Percentiles rank a stretch among this genome's conserved stretches.
Conservation (phyloP, 2,888 invertebrate species). For the Papilio protenor region DNA sequence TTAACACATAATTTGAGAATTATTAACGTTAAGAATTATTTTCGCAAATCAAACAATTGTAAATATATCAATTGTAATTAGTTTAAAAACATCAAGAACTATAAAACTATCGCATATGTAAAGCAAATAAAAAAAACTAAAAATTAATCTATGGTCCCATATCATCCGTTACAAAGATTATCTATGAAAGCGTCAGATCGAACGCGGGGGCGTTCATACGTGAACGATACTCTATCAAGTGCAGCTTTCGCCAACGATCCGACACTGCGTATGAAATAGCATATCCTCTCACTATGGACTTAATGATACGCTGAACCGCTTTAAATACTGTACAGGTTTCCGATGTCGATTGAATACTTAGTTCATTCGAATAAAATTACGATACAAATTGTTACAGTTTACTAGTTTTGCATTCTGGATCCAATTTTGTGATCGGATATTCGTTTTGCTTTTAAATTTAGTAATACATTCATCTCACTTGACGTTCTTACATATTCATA, state of each 20-base stretch:
- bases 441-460: neutral
- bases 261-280: constrained; percentile 42
- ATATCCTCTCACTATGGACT: constrained; percentile 27
- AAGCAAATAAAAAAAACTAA: neutral
- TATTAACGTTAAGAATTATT: neutral
- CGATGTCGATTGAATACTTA: constrained; percentile 6
- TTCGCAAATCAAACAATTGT: too few relatives aligned
- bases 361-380: constrained; percentile 7
- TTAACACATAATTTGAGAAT: too few relatives aligned
- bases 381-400: neutral
- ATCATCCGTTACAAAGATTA: constrained; percentile 31
- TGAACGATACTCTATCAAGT: constrained; percentile 39
- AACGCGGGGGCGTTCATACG: constrained; percentile 39
- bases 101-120: neutral
- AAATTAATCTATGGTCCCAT: constrained; percentile 1
- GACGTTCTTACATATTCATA: too few relatives aligned
- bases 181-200: constrained; percentile 33
- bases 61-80: too few relatives aligned
- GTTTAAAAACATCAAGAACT: neutral
- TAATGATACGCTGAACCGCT: neutral
- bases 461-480: neutral
- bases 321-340: constrained; percentile 16
- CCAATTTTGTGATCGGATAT: neutral
- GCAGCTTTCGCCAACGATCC: constrained; percentile 41
- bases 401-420: neutral